phyloP scores from a whole-genome alignment of 1,140 invertebrate species.

The Aphelenchoides fujianensis region DNA sequence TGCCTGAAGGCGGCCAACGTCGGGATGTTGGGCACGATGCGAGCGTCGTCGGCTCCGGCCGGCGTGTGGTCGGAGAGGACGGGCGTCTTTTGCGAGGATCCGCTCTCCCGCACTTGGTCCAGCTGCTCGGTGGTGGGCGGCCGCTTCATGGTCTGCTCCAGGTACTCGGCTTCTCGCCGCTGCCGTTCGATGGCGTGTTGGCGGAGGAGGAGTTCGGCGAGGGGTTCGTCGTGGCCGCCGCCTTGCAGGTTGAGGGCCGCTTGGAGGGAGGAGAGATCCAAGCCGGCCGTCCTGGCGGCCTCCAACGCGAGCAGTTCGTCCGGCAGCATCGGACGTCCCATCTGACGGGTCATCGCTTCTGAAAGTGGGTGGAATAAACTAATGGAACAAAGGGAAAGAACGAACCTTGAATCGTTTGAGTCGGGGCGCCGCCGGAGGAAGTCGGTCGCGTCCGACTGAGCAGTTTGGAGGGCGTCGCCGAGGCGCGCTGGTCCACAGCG shows the following conservation, averaged over 20 bases:
- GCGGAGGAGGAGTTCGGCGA: background rate
- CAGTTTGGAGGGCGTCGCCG: background rate
- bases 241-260: background rate
- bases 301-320: background rate
- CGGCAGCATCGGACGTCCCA: background rate
- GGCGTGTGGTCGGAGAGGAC: background rate
- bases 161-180: background rate
- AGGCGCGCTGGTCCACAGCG: background rate
- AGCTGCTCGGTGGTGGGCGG: background rate
- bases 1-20: constrained; percentile 12
- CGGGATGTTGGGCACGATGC: background rate
- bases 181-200: background rate
- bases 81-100: background rate
- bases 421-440: background rate
- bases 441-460: background rate
- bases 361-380: background rate
- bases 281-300: background rate
- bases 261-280: background rate
- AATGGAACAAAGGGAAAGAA: no score
- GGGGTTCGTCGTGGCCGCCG: background rate
- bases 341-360: background rate
- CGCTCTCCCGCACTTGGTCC: background rate
- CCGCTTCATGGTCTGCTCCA: no score
- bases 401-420: background rate
- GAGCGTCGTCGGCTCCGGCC: background rate